A percentile compares a stretch with the other conserved stretches of the same genome.
These are phyloP conservation scores for Xestia c-nigrum DNA, from an alignment of 2,888 invertebrate genomes.

Conservation along the genomic window DNA sequence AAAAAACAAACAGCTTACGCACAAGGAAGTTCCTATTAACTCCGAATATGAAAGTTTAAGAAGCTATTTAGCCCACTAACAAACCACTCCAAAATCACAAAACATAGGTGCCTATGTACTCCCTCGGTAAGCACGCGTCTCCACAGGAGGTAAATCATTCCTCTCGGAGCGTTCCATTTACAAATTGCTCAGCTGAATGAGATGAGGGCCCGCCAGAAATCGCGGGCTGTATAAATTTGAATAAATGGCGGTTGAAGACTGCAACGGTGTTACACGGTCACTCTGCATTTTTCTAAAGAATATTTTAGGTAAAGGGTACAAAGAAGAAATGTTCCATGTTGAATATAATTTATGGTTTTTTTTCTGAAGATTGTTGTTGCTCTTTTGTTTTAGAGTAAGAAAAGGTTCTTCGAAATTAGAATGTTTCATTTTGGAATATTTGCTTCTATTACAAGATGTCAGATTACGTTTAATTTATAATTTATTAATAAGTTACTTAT, in stretches of 20 bases:
- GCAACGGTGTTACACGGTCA: conserved; percentile 72
- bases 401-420: background rate
- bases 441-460: background rate
- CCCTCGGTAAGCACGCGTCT: conserved; percentile 63
- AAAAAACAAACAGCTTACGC: background rate
- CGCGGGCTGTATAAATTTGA: conserved; percentile 85
- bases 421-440: background rate
- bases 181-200: conserved; percentile 85
- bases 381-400: conserved; percentile 7
- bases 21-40: background rate
- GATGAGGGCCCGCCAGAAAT: conserved; percentile 78
- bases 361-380: conserved; percentile 5
- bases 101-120: conserved; percentile 52
- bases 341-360: conserved; percentile 22
- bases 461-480: background rate
- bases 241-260: conserved; percentile 78
- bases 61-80: conserved; percentile 52
- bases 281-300: conserved; percentile 70
- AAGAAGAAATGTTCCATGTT: conserved; percentile 24
- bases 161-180: conserved; percentile 82
- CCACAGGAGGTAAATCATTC: conserved; percentile 75
- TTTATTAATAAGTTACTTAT: background rate
- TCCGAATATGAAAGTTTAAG: conserved; percentile 18
- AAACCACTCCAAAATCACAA: conserved; percentile 51
- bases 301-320: conserved; percentile 45